Conservation (phyloP, 2,113 vertebrate genomes). For the Pterocles gutturalis region DNA sequence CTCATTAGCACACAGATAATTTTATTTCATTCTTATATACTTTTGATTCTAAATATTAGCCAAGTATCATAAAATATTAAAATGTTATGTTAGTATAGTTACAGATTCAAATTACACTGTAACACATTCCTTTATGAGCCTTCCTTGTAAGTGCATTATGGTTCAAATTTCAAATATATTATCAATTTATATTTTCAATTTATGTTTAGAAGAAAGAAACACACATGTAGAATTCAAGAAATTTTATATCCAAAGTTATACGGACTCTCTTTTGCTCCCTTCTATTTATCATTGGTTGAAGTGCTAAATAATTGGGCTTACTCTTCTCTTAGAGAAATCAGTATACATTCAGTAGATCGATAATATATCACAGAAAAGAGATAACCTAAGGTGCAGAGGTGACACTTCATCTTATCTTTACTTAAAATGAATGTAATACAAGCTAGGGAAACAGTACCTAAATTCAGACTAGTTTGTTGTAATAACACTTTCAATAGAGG, state of each 20-base stretch:
- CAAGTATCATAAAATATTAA: not conserved
- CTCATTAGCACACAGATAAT: not conserved
- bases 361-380: not conserved
- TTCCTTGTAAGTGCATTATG: not conserved
- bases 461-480: not conserved
- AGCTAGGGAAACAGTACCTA: not conserved
- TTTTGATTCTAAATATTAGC: not conserved
- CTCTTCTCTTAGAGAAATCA: not conserved
- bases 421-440: not conserved
- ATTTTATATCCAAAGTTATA: not conserved
- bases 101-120: not conserved
- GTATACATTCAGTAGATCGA: not conserved
- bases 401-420: not conserved
- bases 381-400: not conserved
- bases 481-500: not conserved
- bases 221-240: not conserved
- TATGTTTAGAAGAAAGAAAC: not conserved
- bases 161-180: not conserved
- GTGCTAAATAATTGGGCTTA: not conserved
- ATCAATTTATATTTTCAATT: not conserved
- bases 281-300: not conserved
- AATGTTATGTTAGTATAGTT: not conserved
- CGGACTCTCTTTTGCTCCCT: not conserved
- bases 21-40: not conserved
- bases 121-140: not conserved